Conservation (phyloP, 2,797 vertebrate species). For the Sphenodon punctatus region DNA sequence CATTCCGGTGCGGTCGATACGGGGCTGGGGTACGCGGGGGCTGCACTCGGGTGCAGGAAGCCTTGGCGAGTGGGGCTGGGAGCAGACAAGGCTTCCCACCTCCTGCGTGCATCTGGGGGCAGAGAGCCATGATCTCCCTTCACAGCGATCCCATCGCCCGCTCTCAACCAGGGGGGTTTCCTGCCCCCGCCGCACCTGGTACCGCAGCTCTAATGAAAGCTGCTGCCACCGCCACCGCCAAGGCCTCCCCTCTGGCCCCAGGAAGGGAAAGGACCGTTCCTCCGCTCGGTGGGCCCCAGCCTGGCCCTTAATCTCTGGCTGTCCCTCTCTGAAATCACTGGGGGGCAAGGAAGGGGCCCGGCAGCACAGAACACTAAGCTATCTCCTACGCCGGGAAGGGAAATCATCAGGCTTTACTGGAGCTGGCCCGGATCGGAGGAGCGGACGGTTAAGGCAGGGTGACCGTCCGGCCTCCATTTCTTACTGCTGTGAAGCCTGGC, state of each 20-base stretch:
- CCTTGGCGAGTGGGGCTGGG: background rate
- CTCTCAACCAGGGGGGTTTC: background rate
- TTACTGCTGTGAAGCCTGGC: slow-evolving; percentile 24
- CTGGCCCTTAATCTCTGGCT: background rate
- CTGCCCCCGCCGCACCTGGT: too few relatives aligned
- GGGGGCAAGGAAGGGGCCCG: too few relatives aligned
- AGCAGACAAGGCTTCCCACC: background rate
- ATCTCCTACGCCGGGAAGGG: slow-evolving; percentile 14
- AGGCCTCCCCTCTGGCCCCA: too few relatives aligned
- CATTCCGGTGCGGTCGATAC: accelerated
- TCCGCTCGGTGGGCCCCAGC: background rate
- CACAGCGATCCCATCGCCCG: background rate
- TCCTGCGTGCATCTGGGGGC: background rate
- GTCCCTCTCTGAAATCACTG: too few relatives aligned
- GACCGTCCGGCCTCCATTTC: slow-evolving; percentile 61
- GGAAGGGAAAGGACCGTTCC: background rate
- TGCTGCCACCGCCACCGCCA: background rate
- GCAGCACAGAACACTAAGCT: too few relatives aligned
- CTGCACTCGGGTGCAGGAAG: background rate
- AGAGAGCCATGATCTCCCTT: background rate
- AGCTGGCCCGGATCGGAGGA: background rate
- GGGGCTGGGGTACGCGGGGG: background rate
- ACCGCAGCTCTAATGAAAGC: background rate
- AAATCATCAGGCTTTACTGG: accelerated
- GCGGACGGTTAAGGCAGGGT: slow-evolving; percentile 46